Base-by-base conservation (phyloP, 2,888 invertebrate genomes). In the Embidobia sp. region DNA sequence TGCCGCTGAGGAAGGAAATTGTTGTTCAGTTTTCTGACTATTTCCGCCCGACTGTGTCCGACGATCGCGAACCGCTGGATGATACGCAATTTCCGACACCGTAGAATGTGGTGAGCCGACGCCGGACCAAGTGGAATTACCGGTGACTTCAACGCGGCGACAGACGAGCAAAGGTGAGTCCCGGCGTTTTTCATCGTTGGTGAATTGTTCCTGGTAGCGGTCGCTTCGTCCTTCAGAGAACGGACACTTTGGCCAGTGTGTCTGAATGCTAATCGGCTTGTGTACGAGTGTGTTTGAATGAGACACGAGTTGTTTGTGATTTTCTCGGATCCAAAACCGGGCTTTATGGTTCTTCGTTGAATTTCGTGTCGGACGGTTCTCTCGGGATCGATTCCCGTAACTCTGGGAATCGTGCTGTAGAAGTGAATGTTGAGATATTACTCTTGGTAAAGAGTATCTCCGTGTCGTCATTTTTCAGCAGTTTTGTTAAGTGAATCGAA, bases 121-220 rank as follows among this genome's bases (percentile, higher is more conserved):
- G 26, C n/a, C n/a, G n/a, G n/a, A 29, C 27, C 59, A 22, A 46
- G 72, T 37, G 70, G 67, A 72, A 72, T 72, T 55, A 67, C 40
- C 53, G 77, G 77, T 77, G 77, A 77, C 53, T 72, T 77, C 67
- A 53, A 77, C 72, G 72, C 72, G 31, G 53, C 33, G 53, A 59
- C 18, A 77, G 53, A 57, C 49, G 42, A 70, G 69, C 61, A 44
- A 75, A 75, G 75, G 75, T 75, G 64, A 49, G 63, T 55, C 33
- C 48, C 37, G 11, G n/a, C n/a, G n/a, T n/a, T n/a, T 48, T 63
- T 37, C 37, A 37, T 37, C 33, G 37, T 18, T 6, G 31, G n/a
- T n/a, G n/a, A n/a, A n/a, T n/a, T n/a, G n/a, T n/a, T n/a, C n/a
- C 31, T 31, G 31, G 11, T 10, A 13, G 33, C 33, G 33, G 29